Evolutionary conservation across 2,113 vertebrate genomes (phyloP).

Genomic region (Colistium nudipinnis): DNA sequence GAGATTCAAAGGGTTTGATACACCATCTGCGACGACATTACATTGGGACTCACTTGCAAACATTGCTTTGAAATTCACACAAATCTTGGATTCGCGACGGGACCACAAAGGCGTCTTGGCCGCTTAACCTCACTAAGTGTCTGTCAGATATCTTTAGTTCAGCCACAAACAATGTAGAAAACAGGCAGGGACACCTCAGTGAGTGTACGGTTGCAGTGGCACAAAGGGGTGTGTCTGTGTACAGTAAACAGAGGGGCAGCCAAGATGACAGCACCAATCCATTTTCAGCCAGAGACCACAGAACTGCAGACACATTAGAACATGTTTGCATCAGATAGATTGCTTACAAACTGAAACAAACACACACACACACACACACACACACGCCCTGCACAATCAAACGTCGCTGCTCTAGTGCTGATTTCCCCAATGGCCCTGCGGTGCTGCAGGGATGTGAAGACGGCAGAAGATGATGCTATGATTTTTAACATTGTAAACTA

Average conservation of each 20-base stretch:
- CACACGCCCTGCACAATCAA: constrained; percentile 18
- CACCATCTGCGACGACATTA: not conserved
- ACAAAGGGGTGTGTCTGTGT: constrained; percentile 37
- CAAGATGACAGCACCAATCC: constrained; percentile 35
- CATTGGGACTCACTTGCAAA: constrained; percentile 30
- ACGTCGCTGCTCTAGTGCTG: constrained; percentile 14
- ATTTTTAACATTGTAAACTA: constrained; percentile 29
- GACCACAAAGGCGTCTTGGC: constrained; percentile 33
- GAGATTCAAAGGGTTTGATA: constrained; percentile 32
- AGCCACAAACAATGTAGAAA: constrained; percentile 43
- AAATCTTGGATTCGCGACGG: constrained; percentile 45
- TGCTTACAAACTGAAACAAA: constrained; percentile 49
- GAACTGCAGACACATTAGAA: constrained; percentile 29
- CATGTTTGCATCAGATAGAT: constrained; percentile 38
- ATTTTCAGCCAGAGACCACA: constrained; percentile 42
- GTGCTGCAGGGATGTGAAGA: constrained; percentile 12
- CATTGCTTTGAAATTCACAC: constrained; percentile 26
- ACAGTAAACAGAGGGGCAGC: constrained; percentile 34
- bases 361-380: constrained; percentile 24
- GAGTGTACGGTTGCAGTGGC: constrained; percentile 36
- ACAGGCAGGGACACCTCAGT: constrained; percentile 30
- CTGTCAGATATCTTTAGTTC: constrained; percentile 37
- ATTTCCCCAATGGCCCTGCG: constrained; percentile 27
- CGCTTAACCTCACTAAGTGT: constrained; percentile 40
- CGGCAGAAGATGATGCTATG: constrained; percentile 25